Conservation (phyloP, 2,888 invertebrate species). For the Acleris laterana region DNA sequence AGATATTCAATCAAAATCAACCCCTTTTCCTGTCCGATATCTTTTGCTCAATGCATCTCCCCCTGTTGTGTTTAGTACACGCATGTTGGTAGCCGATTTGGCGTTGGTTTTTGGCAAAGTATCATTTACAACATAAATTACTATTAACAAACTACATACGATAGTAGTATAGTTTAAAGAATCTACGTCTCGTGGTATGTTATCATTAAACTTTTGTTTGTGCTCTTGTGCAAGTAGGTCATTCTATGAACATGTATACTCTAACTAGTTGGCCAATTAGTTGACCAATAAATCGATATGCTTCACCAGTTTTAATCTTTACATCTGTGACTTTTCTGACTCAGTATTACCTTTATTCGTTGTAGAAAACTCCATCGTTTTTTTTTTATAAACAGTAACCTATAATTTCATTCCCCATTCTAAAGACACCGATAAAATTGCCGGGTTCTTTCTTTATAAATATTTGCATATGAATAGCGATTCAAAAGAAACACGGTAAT, state of each 20-base stretch:
- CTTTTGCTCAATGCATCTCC: constrained; percentile 77
- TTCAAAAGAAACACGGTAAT: constrained; percentile 23
- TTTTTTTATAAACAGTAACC: constrained; percentile 40
- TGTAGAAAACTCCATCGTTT: not conserved
- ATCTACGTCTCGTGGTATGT: too few species aligned
- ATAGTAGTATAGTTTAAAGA: too few species aligned
- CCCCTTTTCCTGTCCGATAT: constrained; percentile 80
- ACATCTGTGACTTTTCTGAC: too few species aligned
- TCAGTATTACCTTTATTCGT: too few species aligned
- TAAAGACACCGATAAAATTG: constrained; percentile 51
- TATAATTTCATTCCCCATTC: constrained; percentile 52
- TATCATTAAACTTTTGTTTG: too few species aligned
- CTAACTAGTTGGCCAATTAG: too few species aligned
- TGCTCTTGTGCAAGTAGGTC: too few species aligned
- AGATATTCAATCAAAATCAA: constrained; percentile 85
- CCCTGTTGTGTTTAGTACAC: constrained; percentile 63
- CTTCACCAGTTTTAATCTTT: too few species aligned
- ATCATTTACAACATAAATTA: not conserved
- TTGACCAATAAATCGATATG: too few species aligned
- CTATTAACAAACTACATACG: not conserved
- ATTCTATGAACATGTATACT: too few species aligned
- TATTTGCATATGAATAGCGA: constrained; percentile 62
- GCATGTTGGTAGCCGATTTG: constrained; percentile 5
- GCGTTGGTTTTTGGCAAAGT: constrained; percentile 2
- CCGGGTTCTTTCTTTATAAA: constrained; percentile 44